phyloP scores from a whole-genome alignment of 2,888 invertebrate genomes.

The Uloborus plumipes region DNA sequence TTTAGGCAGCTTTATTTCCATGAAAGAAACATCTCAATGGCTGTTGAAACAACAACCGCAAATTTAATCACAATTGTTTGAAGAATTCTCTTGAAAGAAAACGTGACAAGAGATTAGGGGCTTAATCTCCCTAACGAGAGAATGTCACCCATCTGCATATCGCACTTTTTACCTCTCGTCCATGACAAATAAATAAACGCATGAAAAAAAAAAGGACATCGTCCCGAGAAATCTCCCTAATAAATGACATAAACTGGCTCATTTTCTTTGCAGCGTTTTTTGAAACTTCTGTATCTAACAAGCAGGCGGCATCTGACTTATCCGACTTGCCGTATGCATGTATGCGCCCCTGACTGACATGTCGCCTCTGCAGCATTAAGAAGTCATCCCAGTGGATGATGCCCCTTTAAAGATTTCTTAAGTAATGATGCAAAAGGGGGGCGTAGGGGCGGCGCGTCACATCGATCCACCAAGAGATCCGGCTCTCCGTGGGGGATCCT shows the following conservation, averaged over 20 bases:
- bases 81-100: too few species aligned
- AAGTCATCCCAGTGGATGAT: slow-evolving; percentile 50
- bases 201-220: too few species aligned
- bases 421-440: slow-evolving; percentile 50
- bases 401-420: slow-evolving; percentile 61
- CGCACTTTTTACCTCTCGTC: too few species aligned
- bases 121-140: too few species aligned
- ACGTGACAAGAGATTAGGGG: too few species aligned
- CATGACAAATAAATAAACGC: too few species aligned
- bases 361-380: slow-evolving; percentile 57
- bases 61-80: too few species aligned
- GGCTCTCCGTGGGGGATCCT: slow-evolving; percentile 28
- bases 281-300: not conserved
- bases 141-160: too few species aligned
- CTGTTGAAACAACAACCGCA: too few species aligned
- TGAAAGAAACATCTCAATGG: too few species aligned
- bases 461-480: slow-evolving; percentile 31
- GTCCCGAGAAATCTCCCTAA: slow-evolving; percentile 13
- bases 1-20: too few species aligned
- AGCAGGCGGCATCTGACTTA: not conserved
- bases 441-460: slow-evolving; percentile 37
- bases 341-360: slow-evolving; percentile 43
- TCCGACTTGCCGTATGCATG: slow-evolving; percentile 22
- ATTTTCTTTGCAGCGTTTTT: slow-evolving; percentile 4
- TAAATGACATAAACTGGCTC: slow-evolving; percentile 26